Base-by-base conservation (phyloP, 2,888 invertebrate genomes). In the Papilio demoleus region DNA sequence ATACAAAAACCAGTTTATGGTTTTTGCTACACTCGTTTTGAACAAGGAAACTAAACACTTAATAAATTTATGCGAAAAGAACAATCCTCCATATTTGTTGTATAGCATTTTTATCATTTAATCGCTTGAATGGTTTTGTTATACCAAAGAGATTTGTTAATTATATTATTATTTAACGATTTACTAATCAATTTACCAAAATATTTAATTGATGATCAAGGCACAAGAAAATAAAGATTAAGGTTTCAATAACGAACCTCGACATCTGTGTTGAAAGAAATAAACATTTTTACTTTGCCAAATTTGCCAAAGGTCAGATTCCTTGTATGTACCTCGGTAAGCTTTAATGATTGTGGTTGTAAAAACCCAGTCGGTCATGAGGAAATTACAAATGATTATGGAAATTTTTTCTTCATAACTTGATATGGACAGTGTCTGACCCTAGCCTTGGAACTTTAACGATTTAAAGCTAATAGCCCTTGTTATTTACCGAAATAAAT, bases 201-300 rank as follows among this genome's bases (percentile, higher is more conserved):
- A 31, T 17, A 53, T 53, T 27, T 17, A 8, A 31, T 17, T 17
- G 17, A 17, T n/a, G 53, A 53, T 17, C 27, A 53, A 27, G 9
- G 31, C 3, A 12, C 27, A 17, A 31, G 9, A 8, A 11, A 56
- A n/a, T 31, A 17, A n/a, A 4, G 17, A 9, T 8, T 31, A 27
- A 27, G 27, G n/a, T 14, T 6, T 9, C 22, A 47, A 24, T n/a
- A 31, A 17, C 8, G 9, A 31, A 56, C 63, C 34, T 34, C 47
- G 47, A 63, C 47, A 45, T 45, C 50, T 50, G 3, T 22, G 14
- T 19, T 60, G 17, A 36, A 47, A 36, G n/a, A 22, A 63, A 47
- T 63, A n/a, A 50, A 63, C 47, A 47, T 50, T 63, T 63, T 36
- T 24, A 34, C 63, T 63, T 47, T 50, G 1, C 34, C 63, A 27